Evolutionary conservation across 2,888 invertebrate species (phyloP).

Genomic region (Tetropium fuscum): DNA sequence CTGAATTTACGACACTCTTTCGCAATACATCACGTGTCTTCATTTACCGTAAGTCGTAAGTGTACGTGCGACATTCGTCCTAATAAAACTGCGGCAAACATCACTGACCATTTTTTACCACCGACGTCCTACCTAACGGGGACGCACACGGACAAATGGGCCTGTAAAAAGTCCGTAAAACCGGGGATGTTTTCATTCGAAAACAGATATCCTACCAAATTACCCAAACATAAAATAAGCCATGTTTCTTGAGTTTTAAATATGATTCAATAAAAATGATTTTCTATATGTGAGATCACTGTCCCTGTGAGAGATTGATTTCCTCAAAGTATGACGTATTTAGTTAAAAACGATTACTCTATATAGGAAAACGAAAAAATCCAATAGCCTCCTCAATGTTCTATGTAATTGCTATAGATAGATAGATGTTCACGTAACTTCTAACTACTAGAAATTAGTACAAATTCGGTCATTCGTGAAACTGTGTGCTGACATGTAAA

Average conservation of each 20-base stretch:
- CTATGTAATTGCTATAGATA: conserved; percentile 3
- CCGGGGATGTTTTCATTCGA: conserved; percentile 6
- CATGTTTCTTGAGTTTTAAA: no score
- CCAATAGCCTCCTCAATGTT: no score
- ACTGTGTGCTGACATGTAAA: conserved; percentile 39
- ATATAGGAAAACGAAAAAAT: no score
- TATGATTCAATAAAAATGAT: no score
- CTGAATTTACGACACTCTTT: conserved; percentile 53
- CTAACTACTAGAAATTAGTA: conserved; percentile 15
- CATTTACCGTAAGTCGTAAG: conserved; percentile 55
- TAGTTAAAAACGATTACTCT: no score
- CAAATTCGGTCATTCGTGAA: conserved; percentile 31
- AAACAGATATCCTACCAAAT: conserved; percentile 1
- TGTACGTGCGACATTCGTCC: conserved; percentile 56
- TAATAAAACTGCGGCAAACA: conserved; percentile 54
- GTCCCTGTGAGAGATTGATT: no score
- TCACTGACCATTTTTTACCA: conserved; percentile 38
- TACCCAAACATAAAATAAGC: no score
- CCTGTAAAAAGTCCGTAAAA: conserved; percentile 6
- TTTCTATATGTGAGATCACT: no score
- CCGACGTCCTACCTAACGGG: conserved; percentile 28
- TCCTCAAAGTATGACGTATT: no score
- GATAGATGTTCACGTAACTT: conserved; percentile 18
- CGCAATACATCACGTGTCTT: conserved; percentile 57
- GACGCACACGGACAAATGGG: conserved; percentile 5